These are phyloP conservation scores for Trisateles emortualis DNA, from an alignment of 2,888 invertebrate species.

Conservation along the genomic window DNA sequence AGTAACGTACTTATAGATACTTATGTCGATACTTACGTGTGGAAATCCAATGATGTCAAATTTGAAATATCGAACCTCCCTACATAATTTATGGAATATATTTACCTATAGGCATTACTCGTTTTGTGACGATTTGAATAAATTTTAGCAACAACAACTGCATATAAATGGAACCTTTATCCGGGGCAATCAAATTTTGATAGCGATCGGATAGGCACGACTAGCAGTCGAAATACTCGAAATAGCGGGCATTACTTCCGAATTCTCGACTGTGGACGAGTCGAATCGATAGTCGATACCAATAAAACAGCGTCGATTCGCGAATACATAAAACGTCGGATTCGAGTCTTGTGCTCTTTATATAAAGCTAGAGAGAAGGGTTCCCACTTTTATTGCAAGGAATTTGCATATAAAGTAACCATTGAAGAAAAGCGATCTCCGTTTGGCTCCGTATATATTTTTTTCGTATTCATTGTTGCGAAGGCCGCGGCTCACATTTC, in stretches of 20 bases:
- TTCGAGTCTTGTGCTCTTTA: slow-evolving; percentile 81
- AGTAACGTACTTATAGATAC: slow-evolving; percentile 21
- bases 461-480: slow-evolving; percentile 84
- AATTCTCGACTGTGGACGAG: slow-evolving; percentile 73
- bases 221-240: slow-evolving; percentile 73
- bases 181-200: slow-evolving; percentile 75
- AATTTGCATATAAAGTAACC: slow-evolving; percentile 87
- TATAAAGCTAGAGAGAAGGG: slow-evolving; percentile 85
- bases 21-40: slow-evolving; percentile 47
- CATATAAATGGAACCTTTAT: slow-evolving; percentile 70
- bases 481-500: slow-evolving; percentile 75
- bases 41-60: slow-evolving; percentile 44
- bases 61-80: slow-evolving; percentile 44
- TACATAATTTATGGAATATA: slow-evolving; percentile 43
- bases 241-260: slow-evolving; percentile 79
- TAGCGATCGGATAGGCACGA: slow-evolving; percentile 78
- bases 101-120: slow-evolving; percentile 41
- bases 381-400: slow-evolving; percentile 83
- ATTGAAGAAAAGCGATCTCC: slow-evolving; percentile 86
- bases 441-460: slow-evolving; percentile 74
- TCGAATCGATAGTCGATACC: slow-evolving; percentile 83
- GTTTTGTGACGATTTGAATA: slow-evolving; percentile 51
- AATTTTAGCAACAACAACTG: slow-evolving; percentile 60
- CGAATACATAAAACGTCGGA: slow-evolving; percentile 85
- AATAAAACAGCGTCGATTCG: slow-evolving; percentile 85